phyloP scores from a whole-genome alignment of 2,888 invertebrate genomes.

The Graphium colonna region DNA sequence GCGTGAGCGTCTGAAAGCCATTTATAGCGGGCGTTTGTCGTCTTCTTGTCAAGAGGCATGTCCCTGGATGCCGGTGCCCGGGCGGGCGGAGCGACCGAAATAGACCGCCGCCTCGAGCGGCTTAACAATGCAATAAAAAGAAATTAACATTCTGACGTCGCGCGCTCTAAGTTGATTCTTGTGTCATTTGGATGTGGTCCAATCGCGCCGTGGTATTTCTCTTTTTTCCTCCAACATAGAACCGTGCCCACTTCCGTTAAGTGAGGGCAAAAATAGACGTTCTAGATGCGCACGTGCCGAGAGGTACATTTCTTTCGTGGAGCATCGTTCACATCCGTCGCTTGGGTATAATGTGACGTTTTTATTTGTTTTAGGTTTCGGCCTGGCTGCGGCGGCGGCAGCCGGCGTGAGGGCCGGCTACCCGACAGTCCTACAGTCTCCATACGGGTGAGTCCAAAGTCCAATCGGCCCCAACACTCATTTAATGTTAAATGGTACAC shows the following conservation, averaged over 20 bases:
- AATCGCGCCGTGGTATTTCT: conserved; percentile 60
- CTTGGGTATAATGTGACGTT: conserved; percentile 35
- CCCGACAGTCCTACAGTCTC: conserved; percentile 87
- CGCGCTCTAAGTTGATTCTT: conserved; percentile 74
- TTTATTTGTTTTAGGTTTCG: conserved; percentile 66
- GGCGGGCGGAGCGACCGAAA: conserved; percentile 71
- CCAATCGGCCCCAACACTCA: conserved; percentile 41
- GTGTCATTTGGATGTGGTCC: conserved; percentile 76
- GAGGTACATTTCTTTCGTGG: conserved; percentile 48
- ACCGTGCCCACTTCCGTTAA: conserved; percentile 71
- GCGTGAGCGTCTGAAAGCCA: conserved; percentile 65
- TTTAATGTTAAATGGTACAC: conserved; percentile 77
- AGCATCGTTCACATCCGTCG: conserved; percentile 43
- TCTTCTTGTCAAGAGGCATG: conserved; percentile 70
- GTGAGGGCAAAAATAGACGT: conserved; percentile 63
- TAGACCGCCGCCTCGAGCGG: conserved; percentile 67
- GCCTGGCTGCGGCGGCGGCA: conserved; percentile 75
- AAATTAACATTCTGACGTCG: conserved; percentile 73
- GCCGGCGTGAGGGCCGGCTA: conserved; percentile 89
- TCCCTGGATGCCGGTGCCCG: conserved; percentile 68
- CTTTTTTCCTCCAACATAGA: conserved; percentile 43
- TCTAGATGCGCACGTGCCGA: conserved; percentile 50
- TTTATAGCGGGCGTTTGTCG: conserved; percentile 74
- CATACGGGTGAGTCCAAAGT: conserved; percentile 88
- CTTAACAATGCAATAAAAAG: conserved; percentile 81